A percentile compares a stretch with the other conserved stretches of the same genome.
These are phyloP conservation scores for Dasypus novemcinctus DNA, from an alignment of 2,113 vertebrate genomes.

Conservation along the genomic window DNA sequence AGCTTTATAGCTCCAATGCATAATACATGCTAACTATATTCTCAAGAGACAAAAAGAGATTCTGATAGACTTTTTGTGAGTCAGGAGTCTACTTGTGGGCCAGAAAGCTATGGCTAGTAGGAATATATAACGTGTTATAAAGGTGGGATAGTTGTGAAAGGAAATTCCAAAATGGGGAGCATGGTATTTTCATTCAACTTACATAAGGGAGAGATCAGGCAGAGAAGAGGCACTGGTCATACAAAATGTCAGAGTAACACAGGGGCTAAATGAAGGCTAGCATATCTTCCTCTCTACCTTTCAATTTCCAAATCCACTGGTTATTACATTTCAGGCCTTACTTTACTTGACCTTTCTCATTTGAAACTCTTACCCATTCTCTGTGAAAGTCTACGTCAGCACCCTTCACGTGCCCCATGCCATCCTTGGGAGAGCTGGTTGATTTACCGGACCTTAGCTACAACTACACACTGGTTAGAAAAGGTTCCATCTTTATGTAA, in stretches of 20 bases:
- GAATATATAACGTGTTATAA: background rate
- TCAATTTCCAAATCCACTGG: background rate
- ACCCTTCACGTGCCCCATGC: background rate
- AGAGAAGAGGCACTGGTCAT: background rate
- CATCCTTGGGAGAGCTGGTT: background rate
- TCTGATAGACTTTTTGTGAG: background rate
- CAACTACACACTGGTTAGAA: background rate
- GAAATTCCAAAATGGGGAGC: background rate
- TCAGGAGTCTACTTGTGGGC: background rate
- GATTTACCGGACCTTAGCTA: background rate
- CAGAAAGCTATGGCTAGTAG: background rate
- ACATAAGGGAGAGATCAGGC: background rate
- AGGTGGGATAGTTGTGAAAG: background rate
- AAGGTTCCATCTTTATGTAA: background rate
- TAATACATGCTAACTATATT: background rate
- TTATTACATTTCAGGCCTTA: background rate
- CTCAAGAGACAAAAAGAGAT: background rate
- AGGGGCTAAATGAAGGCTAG: background rate
- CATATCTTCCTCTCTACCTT: background rate
- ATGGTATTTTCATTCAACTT: background rate
- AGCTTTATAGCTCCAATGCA: background rate
- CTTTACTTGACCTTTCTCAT: background rate
- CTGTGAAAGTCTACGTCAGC: background rate
- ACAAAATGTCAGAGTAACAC: background rate
- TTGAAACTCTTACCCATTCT: background rate